A percentile compares a stretch with the other conserved stretches of the same genome.
phyloP scores from a whole-genome alignment of 2,888 invertebrate genomes.

The Rhagophthalmus giganteus region DNA sequence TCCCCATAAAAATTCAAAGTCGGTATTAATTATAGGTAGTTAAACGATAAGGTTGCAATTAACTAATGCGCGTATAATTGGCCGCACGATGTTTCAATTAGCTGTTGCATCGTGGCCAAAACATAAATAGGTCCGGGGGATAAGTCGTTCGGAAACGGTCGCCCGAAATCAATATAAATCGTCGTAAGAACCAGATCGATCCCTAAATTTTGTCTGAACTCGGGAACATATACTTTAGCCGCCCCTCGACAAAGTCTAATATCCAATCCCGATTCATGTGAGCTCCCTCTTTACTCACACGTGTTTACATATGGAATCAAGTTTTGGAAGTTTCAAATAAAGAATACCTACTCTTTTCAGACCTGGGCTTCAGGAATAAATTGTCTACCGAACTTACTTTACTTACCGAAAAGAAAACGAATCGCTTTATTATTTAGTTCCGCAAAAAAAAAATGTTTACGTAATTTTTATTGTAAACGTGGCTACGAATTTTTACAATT shows the following conservation, averaged over 20 bases:
- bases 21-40: too few relatives aligned
- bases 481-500: not conserved
- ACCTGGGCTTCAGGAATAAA: constrained; percentile 20
- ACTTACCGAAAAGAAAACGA: too few relatives aligned
- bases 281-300: constrained; percentile 36
- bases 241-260: constrained; percentile 36
- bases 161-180: constrained; percentile 30
- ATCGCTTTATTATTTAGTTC: too few relatives aligned
- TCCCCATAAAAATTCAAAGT: too few relatives aligned
- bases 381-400: not conserved
- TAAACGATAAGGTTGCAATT: too few relatives aligned
- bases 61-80: too few relatives aligned
- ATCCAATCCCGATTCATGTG: constrained; percentile 35
- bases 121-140: too few relatives aligned
- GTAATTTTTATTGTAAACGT: not conserved
- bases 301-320: constrained; percentile 40
- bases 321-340: constrained; percentile 36
- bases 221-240: constrained; percentile 30
- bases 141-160: constrained; percentile 17
- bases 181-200: constrained; percentile 30
- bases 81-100: too few relatives aligned
- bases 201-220: constrained; percentile 32
- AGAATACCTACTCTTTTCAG: constrained; percentile 25
- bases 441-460: not conserved
- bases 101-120: too few relatives aligned